A percentile compares a stretch with the other conserved stretches of the same genome.
phyloP scores from a whole-genome alignment of 2,113 vertebrate species.

The Oophaga pumilio region DNA sequence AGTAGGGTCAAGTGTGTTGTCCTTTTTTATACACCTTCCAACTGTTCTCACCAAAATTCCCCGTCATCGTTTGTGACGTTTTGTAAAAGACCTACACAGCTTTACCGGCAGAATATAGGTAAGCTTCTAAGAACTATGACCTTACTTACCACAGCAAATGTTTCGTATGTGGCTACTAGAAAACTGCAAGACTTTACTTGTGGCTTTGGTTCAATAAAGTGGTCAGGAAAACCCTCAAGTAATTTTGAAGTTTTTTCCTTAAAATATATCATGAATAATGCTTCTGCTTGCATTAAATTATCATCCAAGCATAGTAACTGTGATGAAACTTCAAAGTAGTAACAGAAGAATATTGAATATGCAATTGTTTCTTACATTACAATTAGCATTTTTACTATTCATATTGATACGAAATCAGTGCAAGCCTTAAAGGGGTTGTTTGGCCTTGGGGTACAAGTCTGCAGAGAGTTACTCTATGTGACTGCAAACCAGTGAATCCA shows the following conservation, averaged over 20 bases:
- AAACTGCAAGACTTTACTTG: conserved; percentile 39
- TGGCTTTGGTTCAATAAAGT: conserved; percentile 52
- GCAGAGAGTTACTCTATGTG: too few species aligned
- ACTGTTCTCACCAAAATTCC: conserved; percentile 49
- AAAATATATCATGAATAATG: background rate
- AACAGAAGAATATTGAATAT: background rate
- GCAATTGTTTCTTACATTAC: background rate
- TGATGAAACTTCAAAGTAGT: background rate
- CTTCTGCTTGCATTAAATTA: background rate
- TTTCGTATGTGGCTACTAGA: conserved; percentile 48
- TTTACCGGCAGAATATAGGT: conserved; percentile 54
- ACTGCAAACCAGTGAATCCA: too few species aligned
- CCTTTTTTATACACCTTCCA: conserved; percentile 33
- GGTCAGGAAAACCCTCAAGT: conserved; percentile 48
- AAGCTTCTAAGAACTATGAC: conserved; percentile 55
- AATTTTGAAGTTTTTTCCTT: conserved; percentile 38
- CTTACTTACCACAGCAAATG: conserved; percentile 48
- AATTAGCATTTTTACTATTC: background rate
- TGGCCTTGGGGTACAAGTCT: too few species aligned
- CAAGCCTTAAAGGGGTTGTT: too few species aligned
- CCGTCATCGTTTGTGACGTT: conserved; percentile 49
- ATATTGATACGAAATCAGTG: background rate
- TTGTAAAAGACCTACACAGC: conserved; percentile 33
- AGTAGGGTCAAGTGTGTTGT: conserved; percentile 17
- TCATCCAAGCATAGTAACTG: background rate